phyloP scores from a whole-genome alignment of 23 tunicate species.

The Oikopleura dioica region DNA sequence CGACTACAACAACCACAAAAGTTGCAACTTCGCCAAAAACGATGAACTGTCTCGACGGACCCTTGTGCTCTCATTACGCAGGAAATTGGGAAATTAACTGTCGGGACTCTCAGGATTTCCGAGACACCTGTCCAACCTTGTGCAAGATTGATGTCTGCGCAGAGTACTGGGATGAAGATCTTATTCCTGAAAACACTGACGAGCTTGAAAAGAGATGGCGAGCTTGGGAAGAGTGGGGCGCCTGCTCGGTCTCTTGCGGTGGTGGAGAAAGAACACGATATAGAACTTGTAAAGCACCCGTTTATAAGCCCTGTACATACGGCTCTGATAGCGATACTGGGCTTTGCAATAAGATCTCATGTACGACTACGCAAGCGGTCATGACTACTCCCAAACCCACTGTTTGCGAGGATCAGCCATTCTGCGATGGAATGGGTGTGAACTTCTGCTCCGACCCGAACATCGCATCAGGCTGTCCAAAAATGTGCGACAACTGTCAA shows the following conservation, averaged over 20 bases:
- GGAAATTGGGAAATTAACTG: neutral
- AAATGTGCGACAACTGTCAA: neutral
- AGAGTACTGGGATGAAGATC: neutral
- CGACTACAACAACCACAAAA: neutral
- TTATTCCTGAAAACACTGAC: neutral
- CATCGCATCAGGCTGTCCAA: neutral
- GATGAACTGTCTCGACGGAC: neutral
- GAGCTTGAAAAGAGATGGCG: slow-evolving; percentile 46
- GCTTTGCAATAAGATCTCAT: neutral
- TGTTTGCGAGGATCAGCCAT: neutral
- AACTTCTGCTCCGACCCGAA: neutral
- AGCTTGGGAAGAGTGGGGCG: slow-evolving; percentile 32
- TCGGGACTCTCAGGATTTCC: neutral
- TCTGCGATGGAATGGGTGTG: no score
- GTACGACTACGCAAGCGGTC: neutral
- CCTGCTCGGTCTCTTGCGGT: slow-evolving; percentile 51
- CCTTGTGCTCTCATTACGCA: neutral
- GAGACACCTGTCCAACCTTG: neutral
- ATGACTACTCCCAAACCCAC: neutral
- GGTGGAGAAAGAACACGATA: slow-evolving; percentile 29
- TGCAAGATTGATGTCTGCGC: neutral
- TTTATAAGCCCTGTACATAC: neutral
- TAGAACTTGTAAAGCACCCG: slow-evolving; percentile 11
- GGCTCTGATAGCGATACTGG: neutral
- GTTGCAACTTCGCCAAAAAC: neutral